Conservation (phyloP, 2,797 vertebrate genomes). For the Salarias fasciatus region DNA sequence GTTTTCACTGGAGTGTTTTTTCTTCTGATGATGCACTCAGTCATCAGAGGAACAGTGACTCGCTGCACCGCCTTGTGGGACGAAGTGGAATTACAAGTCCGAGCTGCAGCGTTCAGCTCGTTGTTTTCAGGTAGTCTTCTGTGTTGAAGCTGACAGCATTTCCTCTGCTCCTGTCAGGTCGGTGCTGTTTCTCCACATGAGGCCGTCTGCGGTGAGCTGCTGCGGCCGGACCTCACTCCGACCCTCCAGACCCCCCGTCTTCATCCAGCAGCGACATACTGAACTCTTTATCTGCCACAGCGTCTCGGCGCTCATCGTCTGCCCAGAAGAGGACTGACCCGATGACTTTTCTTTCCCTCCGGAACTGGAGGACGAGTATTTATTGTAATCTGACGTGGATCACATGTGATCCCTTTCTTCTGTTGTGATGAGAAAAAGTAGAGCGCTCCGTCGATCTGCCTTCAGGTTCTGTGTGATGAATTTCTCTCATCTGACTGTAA, state of each 20-base stretch:
- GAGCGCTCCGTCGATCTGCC: constrained; percentile 18
- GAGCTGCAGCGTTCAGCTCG: too few relatives aligned
- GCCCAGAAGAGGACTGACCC: constrained; percentile 14
- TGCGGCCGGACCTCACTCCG: constrained; percentile 17
- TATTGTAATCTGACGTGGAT: constrained; percentile 41
- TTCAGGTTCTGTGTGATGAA: constrained; percentile 38
- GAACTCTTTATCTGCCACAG: constrained; percentile 33
- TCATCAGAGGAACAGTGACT: too few relatives aligned
- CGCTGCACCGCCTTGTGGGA: too few relatives aligned
- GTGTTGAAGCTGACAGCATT: too few relatives aligned
- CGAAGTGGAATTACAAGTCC: too few relatives aligned
- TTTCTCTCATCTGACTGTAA: constrained; percentile 1
- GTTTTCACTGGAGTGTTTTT: too few relatives aligned
- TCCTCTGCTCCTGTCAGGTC: constrained; percentile 30
- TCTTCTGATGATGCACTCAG: too few relatives aligned
- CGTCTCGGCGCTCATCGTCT: constrained; percentile 33
- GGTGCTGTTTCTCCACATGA: constrained; percentile 6
- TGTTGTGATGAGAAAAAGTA: constrained; percentile 51
- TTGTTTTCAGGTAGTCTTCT: too few relatives aligned
- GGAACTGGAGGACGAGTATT: constrained; percentile 29
- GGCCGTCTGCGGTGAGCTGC: constrained; percentile 25
- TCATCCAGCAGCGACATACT: constrained; percentile 39
- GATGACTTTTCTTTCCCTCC: constrained; percentile 23
- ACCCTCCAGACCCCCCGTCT: constrained; percentile 12
- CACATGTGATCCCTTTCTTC: constrained; percentile 21